Evolutionary conservation across 2,888 invertebrate species (phyloP), one percentile per base, ranked within the genome.

Genomic region (Drosophila trichaetosa): DNA sequence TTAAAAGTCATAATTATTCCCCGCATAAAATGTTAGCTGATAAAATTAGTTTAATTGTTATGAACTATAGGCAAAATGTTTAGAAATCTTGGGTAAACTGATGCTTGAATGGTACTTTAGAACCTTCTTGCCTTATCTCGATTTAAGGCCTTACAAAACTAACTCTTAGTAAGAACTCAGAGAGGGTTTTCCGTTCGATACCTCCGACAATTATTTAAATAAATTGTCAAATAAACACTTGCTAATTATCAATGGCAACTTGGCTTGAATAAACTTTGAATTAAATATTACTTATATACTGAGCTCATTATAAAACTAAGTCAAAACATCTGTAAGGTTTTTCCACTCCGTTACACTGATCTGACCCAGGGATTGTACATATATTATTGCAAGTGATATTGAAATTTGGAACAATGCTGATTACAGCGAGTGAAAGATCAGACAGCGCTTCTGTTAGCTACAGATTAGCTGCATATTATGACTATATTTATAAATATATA

Each of bases 341-440:
- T 57, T 31, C 52, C 36, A 51, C 36, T 31, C 16, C 24, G 8
- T 38, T 31, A 38, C 38, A 38, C 46, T 4, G 46, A 24, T 24
- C 42, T 36, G 13, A 1, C 6, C 5, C 27, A 21, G 21, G 13
- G 40, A 21, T 54, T 36, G 7, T 57, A 46, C 7, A 33, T 29
- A 46, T 31, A 31, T 29, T 42, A 67, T 48, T 52, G 4, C 1
- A 13, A 33, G 24, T 56, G 58, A 52, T 64, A 31, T 51, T 60
- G 49, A 67, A 75, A 60, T 68, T 69, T 27, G 63, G 68, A 72
- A 68, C 64, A 62, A n/a, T 63, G 16, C 80, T 76, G 79, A 79
- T 79, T 80, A 76, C 38, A 53, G 46, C 62, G 38, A 66, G 80
- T 58, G 65, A 79, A 73, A 79, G 80, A 80, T 79, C 79, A 79